A percentile compares a stretch with the other conserved stretches of the same genome.
phyloP scores from a whole-genome alignment of 2,888 invertebrate species.

The Dicycla oo region DNA sequence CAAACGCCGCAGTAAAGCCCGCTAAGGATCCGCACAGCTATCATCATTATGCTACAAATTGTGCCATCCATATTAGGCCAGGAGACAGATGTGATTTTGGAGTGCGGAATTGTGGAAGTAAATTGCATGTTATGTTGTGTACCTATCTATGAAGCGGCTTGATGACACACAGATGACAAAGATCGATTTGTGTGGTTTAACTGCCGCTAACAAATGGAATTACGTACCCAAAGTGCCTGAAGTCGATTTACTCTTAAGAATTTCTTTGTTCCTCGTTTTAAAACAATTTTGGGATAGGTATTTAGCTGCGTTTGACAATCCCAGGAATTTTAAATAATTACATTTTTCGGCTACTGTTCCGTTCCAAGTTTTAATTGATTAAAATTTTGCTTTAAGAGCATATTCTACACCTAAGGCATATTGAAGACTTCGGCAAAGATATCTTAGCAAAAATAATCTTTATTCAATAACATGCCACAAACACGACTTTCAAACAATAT shows the following conservation, averaged over 20 bases:
- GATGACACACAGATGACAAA: neutral
- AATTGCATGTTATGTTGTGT: slow-evolving; percentile 28
- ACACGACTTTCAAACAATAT: neutral
- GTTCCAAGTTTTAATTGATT: neutral
- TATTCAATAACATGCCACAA: neutral
- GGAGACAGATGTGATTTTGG: slow-evolving; percentile 52
- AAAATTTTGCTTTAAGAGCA: neutral
- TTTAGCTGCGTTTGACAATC: neutral
- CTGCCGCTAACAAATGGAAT: too few relatives aligned
- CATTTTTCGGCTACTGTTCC: neutral
- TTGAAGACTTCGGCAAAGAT: neutral
- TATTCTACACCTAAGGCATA: neutral
- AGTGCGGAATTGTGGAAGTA: slow-evolving; percentile 23
- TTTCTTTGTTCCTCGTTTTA: neutral
- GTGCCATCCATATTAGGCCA: slow-evolving; percentile 64
- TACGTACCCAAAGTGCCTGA: neutral
- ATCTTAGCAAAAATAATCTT: neutral
- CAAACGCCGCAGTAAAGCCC: slow-evolving; percentile 63
- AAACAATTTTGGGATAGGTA: neutral
- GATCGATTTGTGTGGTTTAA: neutral
- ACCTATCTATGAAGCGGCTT: neutral
- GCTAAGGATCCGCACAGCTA: slow-evolving; percentile 67
- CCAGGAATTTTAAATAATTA: neutral
- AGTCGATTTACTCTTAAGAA: neutral
- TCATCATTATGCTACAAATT: slow-evolving; percentile 76